Percentiles rank a stretch among this genome's conserved stretches.
Evolutionary conservation across 1,140 invertebrate genomes (phyloP).

Genomic region (Brachionus rubens): DNA sequence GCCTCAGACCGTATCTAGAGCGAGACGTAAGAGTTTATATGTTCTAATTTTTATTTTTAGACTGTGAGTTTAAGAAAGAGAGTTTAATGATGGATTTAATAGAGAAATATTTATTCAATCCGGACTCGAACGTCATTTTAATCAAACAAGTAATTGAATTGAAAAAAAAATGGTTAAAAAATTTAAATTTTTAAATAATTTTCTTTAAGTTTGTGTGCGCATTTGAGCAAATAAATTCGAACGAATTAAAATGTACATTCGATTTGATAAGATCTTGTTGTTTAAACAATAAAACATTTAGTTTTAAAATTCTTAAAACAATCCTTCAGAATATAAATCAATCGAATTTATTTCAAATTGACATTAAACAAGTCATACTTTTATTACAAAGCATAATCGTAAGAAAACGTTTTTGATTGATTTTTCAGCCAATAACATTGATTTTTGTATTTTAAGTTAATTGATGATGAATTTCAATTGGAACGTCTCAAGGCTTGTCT

Average conservation of each 20-base stretch:
- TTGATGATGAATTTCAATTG: slow-evolving; percentile 59
- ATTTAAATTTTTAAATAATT: not conserved
- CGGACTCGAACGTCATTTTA: too few relatives aligned
- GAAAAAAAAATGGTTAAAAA: not conserved
- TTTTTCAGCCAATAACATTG: too few relatives aligned
- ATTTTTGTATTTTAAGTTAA: slow-evolving; percentile 54
- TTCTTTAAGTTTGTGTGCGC: not conserved
- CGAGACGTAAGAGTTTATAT: too few relatives aligned
- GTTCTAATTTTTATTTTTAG: too few relatives aligned
- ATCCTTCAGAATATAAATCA: slow-evolving; percentile 31
- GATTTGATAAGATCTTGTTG: not conserved
- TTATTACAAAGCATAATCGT: slow-evolving; percentile 47
- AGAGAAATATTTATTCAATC: too few relatives aligned
- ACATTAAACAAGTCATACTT: slow-evolving; percentile 24
- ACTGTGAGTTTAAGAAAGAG: too few relatives aligned
- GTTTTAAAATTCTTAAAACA: slow-evolving; percentile 45
- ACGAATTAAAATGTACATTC: not conserved
- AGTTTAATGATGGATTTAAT: too few relatives aligned
- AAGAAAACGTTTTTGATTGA: not conserved
- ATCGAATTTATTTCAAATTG: slow-evolving; percentile 25
- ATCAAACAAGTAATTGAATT: too few relatives aligned
- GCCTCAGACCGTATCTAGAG: too few relatives aligned
- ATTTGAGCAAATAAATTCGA: not conserved
- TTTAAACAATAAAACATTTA: not conserved
- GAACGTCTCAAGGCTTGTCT: slow-evolving; percentile 59